These are phyloP conservation scores for Enteromius afrohamiltoni DNA, from an alignment of 2,797 vertebrate genomes.

Conservation along the genomic window DNA sequence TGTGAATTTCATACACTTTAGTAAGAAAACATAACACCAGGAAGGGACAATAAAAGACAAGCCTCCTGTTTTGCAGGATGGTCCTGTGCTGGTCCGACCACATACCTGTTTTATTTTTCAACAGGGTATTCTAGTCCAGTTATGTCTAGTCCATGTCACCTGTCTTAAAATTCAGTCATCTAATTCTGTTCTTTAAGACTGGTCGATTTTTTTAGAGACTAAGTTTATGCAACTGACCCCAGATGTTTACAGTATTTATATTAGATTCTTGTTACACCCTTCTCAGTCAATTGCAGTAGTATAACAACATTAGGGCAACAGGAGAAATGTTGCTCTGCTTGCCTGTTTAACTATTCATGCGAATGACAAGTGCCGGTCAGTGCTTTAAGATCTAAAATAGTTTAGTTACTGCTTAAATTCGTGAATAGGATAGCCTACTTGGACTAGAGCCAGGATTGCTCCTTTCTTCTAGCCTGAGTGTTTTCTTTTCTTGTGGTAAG, in stretches of 20 bases:
- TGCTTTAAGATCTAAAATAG: background rate
- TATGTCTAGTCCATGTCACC: background rate
- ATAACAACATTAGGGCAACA: background rate
- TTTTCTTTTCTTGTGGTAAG: slow-evolving; percentile 5
- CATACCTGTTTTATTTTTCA: too few species aligned
- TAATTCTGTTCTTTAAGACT: too few species aligned
- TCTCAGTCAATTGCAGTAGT: background rate
- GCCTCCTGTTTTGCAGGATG: background rate
- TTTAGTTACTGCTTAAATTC: background rate
- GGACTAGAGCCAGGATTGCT: slow-evolving; percentile 16
- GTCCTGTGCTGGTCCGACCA: too few species aligned
- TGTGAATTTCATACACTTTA: background rate
- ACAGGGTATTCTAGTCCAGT: too few species aligned
- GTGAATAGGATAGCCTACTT: slow-evolving; percentile 36
- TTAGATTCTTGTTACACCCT: background rate
- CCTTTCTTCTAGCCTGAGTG: background rate
- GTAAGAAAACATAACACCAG: background rate
- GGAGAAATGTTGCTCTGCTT: background rate
- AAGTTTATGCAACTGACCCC: too few species aligned
- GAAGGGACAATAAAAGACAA: background rate
- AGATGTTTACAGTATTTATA: background rate
- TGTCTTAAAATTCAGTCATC: too few species aligned
- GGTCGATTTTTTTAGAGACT: too few species aligned
- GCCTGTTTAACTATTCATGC: background rate
- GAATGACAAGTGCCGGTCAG: background rate